phyloP scores from a whole-genome alignment of 2,888 invertebrate species.

The Aphodius granarius region DNA sequence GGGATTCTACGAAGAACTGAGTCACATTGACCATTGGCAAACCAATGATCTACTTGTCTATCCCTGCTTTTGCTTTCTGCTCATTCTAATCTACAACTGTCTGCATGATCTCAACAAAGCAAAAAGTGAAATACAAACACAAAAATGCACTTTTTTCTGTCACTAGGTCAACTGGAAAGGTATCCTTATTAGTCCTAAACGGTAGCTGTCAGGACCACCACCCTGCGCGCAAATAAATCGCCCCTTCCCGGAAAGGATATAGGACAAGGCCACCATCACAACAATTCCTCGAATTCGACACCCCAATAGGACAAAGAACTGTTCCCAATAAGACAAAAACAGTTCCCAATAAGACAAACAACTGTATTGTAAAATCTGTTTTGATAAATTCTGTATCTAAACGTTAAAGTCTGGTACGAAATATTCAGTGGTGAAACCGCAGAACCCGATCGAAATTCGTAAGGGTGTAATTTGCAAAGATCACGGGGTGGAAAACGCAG shows the following conservation, averaged over 20 bases:
- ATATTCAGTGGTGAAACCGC: background rate
- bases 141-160: background rate
- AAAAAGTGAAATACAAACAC: background rate
- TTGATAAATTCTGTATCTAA: too few relatives aligned
- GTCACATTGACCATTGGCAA: too few relatives aligned
- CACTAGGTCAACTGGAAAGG: background rate
- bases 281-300: too few relatives aligned
- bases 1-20: too few relatives aligned
- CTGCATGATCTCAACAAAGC: background rate
- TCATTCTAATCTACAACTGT: background rate
- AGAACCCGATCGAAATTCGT: background rate
- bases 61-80: background rate
- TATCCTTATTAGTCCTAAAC: background rate
- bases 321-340: too few relatives aligned
- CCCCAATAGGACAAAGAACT: too few relatives aligned
- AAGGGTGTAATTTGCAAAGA: constrained; percentile 6
- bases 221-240: background rate
- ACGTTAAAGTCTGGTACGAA: too few relatives aligned
- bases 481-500: too few relatives aligned
- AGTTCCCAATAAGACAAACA: too few relatives aligned
- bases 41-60: background rate
- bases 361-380: too few relatives aligned
- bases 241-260: background rate
- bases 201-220: background rate
- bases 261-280: background rate